Base-by-base conservation (phyloP, 1,140 invertebrate genomes). In the Drosophila lacertosa region DNA sequence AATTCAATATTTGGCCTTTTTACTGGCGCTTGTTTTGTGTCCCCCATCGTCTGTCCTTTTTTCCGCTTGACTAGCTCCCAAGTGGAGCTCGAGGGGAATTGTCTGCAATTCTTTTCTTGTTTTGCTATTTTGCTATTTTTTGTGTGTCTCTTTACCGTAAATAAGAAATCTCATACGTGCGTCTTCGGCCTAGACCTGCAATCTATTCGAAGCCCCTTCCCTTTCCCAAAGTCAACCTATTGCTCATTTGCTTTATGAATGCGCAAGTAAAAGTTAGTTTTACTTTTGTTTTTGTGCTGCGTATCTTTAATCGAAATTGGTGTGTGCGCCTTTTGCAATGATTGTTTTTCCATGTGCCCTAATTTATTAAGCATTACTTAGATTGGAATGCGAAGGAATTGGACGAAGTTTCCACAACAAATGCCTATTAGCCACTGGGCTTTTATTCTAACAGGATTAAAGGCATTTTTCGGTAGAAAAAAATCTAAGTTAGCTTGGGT, bases 101-200 rank as follows among this genome's bases (percentile, higher is more conserved):
- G 65, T 64, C 44, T 50, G 55, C 63, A 63, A 50, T 66, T 62
- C 60, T 65, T 63, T 64, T 51, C 67, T 79, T 77, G 67, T 70
- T 74, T 78, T 82, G 66, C 74, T 75, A 69, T 78, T 88, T 86
- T 78, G 70, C 70, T 63, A 89, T 86, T 86, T 89, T 71, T 82
- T 73, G 70, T 79, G 75, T 88, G 81, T 77, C 77, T 83, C 72
- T 59, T 72, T 90, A 90, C 88, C 88, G 88, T 90, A 90, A 90
- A 90, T 90, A 90, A 89, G 88, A 90, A 88, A 90, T 90, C 79
- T 77, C 73, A 89, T 89, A 90, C 88, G 88, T 90, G 88, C 82
- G 55, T 81, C 73, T 63, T 65, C 48, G 10, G 22, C 59, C 55
- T 50, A 71, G 66, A 72, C 44, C 26, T 53, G 18, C 22, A 15